A percentile compares a stretch with the other conserved stretches of the same genome.
phyloP scores from a whole-genome alignment of 2,888 invertebrate species.

The Lottia gigantea region DNA sequence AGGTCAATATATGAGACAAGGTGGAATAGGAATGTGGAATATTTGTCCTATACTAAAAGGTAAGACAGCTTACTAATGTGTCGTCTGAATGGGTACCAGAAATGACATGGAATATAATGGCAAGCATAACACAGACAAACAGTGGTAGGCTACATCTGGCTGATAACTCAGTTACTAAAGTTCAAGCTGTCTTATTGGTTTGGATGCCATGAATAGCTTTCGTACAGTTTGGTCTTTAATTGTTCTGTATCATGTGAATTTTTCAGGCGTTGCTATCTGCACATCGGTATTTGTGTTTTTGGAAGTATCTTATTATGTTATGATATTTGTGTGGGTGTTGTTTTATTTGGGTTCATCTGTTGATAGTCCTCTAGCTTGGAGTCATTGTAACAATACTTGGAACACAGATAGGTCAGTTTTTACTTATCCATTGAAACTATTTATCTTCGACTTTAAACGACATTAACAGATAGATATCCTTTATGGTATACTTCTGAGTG shows the following conservation, averaged over 20 bases:
- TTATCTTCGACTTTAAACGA: too few relatives aligned
- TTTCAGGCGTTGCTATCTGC: not conserved
- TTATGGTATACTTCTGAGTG: too few relatives aligned
- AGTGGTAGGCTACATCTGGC: too few relatives aligned
- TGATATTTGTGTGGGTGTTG: not conserved
- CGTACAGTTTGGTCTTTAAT: too few relatives aligned
- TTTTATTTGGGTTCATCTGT: not conserved
- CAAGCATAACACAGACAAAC: too few relatives aligned
- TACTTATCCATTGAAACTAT: too few relatives aligned
- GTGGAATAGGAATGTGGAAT: conserved; percentile 34
- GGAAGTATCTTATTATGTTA: not conserved
- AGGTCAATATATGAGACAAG: conserved; percentile 24
- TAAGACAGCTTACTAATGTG: conserved; percentile 8
- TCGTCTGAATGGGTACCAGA: not conserved
- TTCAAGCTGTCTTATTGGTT: too few relatives aligned
- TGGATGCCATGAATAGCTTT: too few relatives aligned
- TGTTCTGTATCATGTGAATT: too few relatives aligned
- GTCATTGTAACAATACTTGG: conserved; percentile 4
- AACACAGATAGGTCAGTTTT: not conserved
- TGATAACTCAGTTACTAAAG: too few relatives aligned
- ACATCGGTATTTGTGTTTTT: not conserved
- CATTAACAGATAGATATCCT: too few relatives aligned
- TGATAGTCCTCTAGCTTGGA: not conserved
- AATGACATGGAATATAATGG: too few relatives aligned
- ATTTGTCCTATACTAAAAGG: conserved; percentile 38